phyloP scores from a whole-genome alignment of 1,140 invertebrate species.

The Drosophila truncata region DNA sequence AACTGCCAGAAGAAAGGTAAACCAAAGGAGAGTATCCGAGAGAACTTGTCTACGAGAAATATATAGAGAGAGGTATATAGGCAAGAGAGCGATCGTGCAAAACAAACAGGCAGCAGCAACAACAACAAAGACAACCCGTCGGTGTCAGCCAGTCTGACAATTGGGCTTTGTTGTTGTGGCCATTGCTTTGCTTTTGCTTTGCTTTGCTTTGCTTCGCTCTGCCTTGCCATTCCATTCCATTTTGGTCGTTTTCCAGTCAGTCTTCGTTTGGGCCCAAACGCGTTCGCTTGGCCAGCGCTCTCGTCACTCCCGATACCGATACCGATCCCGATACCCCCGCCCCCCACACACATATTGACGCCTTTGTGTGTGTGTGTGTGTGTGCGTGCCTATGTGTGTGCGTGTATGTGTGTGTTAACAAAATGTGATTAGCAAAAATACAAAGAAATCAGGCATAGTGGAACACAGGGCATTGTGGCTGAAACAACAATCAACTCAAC shows the following conservation, averaged over 20 bases:
- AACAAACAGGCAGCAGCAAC: constrained; percentile 38
- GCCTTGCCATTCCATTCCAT: constrained; percentile 28
- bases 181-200: constrained; percentile 19
- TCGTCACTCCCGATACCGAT: constrained; percentile 36
- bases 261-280: constrained; percentile 79
- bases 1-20: constrained; percentile 7
- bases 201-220: constrained; percentile 6
- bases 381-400: constrained; percentile 32
- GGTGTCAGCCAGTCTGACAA: constrained; percentile 51
- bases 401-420: constrained; percentile 71
- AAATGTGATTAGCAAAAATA: constrained; percentile 84
- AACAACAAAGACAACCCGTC: constrained; percentile 20
- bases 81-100: constrained; percentile 37
- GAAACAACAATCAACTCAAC: constrained; percentile 53
- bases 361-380: constrained; percentile 27
- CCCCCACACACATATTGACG: constrained; percentile 4
- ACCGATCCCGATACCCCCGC: constrained; percentile 14
- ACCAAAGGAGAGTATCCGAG: constrained; percentile 3
- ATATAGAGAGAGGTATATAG: constrained; percentile 5
- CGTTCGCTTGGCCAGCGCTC: constrained; percentile 77
- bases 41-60: constrained; percentile 7
- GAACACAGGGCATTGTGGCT: constrained; percentile 54
- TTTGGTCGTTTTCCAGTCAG: constrained; percentile 52
- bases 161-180: constrained; percentile 26
- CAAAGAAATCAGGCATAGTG: constrained; percentile 76